phyloP scores from a whole-genome alignment of 92 coral and sea anemone genomes.

The Porites evermanni region DNA sequence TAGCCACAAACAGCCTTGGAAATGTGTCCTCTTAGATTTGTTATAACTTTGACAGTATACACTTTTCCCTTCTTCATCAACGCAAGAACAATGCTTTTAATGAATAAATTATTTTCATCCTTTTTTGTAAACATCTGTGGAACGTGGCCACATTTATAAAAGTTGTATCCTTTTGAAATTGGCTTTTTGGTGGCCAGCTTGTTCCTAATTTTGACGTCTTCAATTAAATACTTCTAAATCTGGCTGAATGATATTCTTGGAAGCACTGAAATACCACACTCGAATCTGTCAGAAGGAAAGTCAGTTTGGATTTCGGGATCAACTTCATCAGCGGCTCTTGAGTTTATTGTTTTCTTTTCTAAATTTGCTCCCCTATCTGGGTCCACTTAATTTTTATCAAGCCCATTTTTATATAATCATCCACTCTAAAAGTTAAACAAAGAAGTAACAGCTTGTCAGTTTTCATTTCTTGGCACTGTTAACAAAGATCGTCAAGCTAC shows the following conservation, averaged over 20 bases:
- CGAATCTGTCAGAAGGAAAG: constrained; percentile 54
- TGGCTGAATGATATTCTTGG: constrained; percentile 35
- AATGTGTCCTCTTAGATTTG: constrained; percentile 49
- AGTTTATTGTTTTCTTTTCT: constrained; percentile 50
- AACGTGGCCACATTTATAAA: constrained; percentile 65
- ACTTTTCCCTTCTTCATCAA: constrained; percentile 60
- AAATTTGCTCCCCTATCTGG: constrained; percentile 62
- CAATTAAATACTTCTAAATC: constrained; percentile 75
- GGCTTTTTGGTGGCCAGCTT: constrained; percentile 69
- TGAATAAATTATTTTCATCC: constrained; percentile 58
- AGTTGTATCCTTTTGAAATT: constrained; percentile 73
- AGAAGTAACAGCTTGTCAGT: no score
- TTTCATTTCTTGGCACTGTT: no score
- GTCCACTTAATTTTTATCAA: constrained; percentile 48
- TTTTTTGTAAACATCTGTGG: constrained; percentile 33
- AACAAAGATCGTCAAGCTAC: no score
- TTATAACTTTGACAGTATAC: constrained; percentile 41
- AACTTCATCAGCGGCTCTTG: constrained; percentile 49
- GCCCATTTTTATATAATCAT: constrained; percentile 58
- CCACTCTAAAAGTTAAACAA: constrained; percentile 40
- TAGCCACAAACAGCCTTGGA: constrained; percentile 67
- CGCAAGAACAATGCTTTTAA: constrained; percentile 72
- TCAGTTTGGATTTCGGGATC: constrained; percentile 18
- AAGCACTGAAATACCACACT: constrained; percentile 47
- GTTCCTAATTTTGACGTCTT: constrained; percentile 60